Evolutionary conservation across 2,888 invertebrate species (phyloP), one percentile per base, ranked within the genome.

Genomic region (Parnassius smintheus): DNA sequence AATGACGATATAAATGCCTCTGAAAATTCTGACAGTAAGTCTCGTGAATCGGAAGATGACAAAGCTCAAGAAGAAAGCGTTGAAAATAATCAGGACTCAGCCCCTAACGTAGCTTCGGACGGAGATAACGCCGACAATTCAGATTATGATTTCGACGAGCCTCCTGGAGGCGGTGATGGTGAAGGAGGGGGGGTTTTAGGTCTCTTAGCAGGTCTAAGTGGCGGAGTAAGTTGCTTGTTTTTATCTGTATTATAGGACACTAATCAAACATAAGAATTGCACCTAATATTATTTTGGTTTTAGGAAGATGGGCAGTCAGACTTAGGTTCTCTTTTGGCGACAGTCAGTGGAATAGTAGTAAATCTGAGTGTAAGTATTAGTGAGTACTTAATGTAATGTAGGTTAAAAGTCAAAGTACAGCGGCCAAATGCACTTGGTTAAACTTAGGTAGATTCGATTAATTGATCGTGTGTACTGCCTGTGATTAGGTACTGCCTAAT

Each of bases 231-330:
- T 70, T 45, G 50, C 44, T 35, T 56, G 50, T 51, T 46, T 51
- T 13, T 1, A 11, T 41, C 18, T 55, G 1, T 13, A 48, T 25
- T 13, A 48, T 25, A 25, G 4, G 25, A 4, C 25, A 25, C 2
- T 2, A 25, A 25, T 25, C 25, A 25, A 25, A 25, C 25, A 3
- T 25, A 25, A 4, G 3, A 48, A 7, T 64, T 48, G 41, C 11
- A 49, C 9, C 13, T 48, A 12, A 2, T 10, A 2, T 42, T 46
- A 41, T 52, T 11, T 35, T 50, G 10, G 12, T 22, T 41, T 46
- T 61, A 88, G 88, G 91, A 88, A 74, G 87, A 88, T 18, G 92
- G 91, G 1, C 82, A 89, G 56, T 91, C 91, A 8, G 92, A 92
- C 73, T 78, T 92, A 62, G 92, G 91, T 56, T 82, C 90, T 3